Evolutionary conservation across 2,113 vertebrate genomes (phyloP), one percentile per base, ranked within the genome.

Genomic region (Ahaetulla prasina): DNA sequence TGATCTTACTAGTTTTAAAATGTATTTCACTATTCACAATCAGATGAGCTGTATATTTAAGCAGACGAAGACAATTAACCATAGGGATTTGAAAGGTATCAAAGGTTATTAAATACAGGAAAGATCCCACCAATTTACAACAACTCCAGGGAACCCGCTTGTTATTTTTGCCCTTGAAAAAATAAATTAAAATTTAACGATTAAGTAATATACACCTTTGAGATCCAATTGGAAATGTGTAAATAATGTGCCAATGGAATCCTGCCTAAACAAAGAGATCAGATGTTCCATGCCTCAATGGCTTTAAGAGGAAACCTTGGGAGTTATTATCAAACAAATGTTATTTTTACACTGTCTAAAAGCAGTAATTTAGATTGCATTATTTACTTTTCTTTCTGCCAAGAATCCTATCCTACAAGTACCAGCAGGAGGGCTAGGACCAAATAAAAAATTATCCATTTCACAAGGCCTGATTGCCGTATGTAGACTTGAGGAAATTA

Each of bases 251-350:
- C 86, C 60, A 80, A 49, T 22, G 60, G 91, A 74, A 50, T 18
- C 25, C 91, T 88, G 50, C 63, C 87, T 89, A 52, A 89, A 80
- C 60, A 89, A 92, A 92, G 63, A 55, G 63, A 92, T 54, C 86
- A 74, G 49, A 80, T 35, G 20, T 39, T 45, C 63, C 27, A 92
- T 74, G 87, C 50, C 87, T 89, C 50, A 80, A 20, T 63, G 50
- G 49, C 49, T 92, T 92, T 88, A 92, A 89, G 50, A 47, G 50
- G 87, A 84, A 92, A 89, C 25, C 87, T 89, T 20, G 12, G 45
- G 91, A 55, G 87, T 25, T 63, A 80, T 92, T 88, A 89, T 54
- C 39, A 43, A 43, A 16, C 4, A 10, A 35, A 27, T 10, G 0
- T 11, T 23, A 43, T 84, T 88, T n/a, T 88, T 74, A 88, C 50